Evolutionary conservation across 2,113 vertebrate genomes (phyloP).

Genomic region (Rattus norvegicus): DNA sequence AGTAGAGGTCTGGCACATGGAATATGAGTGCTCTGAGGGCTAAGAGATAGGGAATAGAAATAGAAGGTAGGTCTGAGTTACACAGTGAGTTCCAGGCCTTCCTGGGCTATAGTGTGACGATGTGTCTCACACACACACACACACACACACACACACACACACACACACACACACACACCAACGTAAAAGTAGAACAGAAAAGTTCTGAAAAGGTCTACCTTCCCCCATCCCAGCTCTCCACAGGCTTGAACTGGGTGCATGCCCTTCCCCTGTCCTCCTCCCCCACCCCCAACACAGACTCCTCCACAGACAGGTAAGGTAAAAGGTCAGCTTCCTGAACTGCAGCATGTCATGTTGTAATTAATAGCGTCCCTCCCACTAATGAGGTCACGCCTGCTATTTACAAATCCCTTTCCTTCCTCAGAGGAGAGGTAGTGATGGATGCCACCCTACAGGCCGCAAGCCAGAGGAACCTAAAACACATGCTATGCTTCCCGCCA

Average conservation of each 20-base stretch:
- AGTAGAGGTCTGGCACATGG: not conserved
- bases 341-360: not conserved
- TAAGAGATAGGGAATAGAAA: not conserved
- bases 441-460: not conserved
- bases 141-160: no score
- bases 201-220: not conserved
- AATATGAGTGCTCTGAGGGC: not conserved
- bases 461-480: not conserved
- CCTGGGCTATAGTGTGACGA: not conserved
- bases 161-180: not conserved
- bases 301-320: not conserved
- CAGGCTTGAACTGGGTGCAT: not conserved
- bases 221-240: no score
- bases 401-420: slow-evolving; percentile 50
- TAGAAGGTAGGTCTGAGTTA: not conserved
- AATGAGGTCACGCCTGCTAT: slow-evolving; percentile 43
- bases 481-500: not conserved
- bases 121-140: no score
- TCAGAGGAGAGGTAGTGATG: not conserved
- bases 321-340: slow-evolving; percentile 50
- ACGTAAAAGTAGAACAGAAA: not conserved
- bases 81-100: not conserved
- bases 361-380: slow-evolving; percentile 15
- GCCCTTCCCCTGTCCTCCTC: not conserved
- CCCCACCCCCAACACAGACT: not conserved